Percentiles rank a stretch among this genome's conserved stretches.
Evolutionary conservation across 2,888 invertebrate species (phyloP).

Genomic region (Parochlus steinenii): DNA sequence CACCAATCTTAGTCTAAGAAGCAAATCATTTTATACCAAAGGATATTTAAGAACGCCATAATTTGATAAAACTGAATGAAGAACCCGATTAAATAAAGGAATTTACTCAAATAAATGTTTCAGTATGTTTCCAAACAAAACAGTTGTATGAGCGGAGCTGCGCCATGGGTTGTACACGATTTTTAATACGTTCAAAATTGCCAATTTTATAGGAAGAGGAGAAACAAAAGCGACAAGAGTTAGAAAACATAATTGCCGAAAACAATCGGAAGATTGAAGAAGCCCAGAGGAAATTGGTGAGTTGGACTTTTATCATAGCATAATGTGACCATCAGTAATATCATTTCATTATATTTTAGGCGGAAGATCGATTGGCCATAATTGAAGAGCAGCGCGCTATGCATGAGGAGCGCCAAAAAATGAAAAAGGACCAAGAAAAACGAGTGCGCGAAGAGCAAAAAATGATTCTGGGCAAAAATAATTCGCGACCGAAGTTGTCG

Average conservation of each 20-base stretch:
- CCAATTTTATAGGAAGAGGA: slow-evolving; percentile 85
- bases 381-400: slow-evolving; percentile 93
- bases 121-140: too few species aligned
- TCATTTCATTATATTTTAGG: slow-evolving; percentile 37
- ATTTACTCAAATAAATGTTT: too few species aligned
- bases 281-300: slow-evolving; percentile 89
- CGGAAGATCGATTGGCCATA: slow-evolving; percentile 90
- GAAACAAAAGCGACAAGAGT: slow-evolving; percentile 83
- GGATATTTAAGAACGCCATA: too few species aligned
- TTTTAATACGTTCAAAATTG: slow-evolving; percentile 4
- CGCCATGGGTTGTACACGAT: too few species aligned
- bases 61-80: too few species aligned
- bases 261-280: slow-evolving; percentile 96
- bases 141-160: too few species aligned
- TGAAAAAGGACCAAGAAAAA: slow-evolving; percentile 87
- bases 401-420: slow-evolving; percentile 84
- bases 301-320: slow-evolving; percentile 19
- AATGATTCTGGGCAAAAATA: slow-evolving; percentile 92
- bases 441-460: slow-evolving; percentile 89
- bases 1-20: too few species aligned
- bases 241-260: slow-evolving; percentile 92
- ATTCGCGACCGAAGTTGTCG: slow-evolving; percentile 87
- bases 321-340: slow-evolving; percentile 1
- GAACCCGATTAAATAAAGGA: too few species aligned
- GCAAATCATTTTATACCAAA: too few species aligned